Conservation (phyloP, 2,888 invertebrate genomes). For the Dorcus parallelipipedus region DNA sequence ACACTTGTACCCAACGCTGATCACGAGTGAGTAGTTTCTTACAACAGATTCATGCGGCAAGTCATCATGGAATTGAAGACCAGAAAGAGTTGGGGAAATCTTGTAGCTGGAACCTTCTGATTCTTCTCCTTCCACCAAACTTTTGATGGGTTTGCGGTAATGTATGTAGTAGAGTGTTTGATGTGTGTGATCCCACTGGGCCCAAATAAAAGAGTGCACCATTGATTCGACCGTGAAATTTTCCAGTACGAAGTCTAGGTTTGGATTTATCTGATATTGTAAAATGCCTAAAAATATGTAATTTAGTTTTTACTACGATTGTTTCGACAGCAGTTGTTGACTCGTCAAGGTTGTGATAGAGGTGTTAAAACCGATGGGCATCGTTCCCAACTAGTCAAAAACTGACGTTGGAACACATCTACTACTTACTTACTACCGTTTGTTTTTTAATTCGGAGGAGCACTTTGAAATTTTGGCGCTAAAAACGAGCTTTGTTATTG, state of each 20-base stretch:
- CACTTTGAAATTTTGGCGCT: too few species aligned
- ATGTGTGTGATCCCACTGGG: conserved; percentile 78
- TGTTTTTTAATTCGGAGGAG: too few species aligned
- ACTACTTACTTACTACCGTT: too few species aligned
- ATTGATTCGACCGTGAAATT: conserved; percentile 48
- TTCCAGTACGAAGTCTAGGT: conserved; percentile 21
- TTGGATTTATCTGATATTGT: conserved; percentile 42
- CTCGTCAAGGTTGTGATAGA: too few species aligned
- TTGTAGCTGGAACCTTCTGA: conserved; percentile 57
- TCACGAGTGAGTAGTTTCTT: conserved; percentile 38
- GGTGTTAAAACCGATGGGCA: too few species aligned
- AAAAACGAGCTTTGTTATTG: too few species aligned
- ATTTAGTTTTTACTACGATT: neutral
- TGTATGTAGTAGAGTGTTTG: conserved; percentile 83
- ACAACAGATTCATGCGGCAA: conserved; percentile 85
- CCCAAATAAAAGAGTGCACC: conserved; percentile 77
- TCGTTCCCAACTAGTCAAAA: too few species aligned
- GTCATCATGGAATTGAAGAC: conserved; percentile 82
- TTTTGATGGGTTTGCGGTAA: conserved; percentile 66
- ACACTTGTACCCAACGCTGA: too few species aligned
- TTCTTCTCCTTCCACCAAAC: conserved; percentile 65
- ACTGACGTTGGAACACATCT: too few species aligned
- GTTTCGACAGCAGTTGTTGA: too few species aligned
- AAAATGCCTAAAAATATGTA: conserved; percentile 38
- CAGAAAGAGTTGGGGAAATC: conserved; percentile 72